These are phyloP conservation scores for Cordilura impudica DNA, from an alignment of 2,888 invertebrate species.

Conservation along the genomic window DNA sequence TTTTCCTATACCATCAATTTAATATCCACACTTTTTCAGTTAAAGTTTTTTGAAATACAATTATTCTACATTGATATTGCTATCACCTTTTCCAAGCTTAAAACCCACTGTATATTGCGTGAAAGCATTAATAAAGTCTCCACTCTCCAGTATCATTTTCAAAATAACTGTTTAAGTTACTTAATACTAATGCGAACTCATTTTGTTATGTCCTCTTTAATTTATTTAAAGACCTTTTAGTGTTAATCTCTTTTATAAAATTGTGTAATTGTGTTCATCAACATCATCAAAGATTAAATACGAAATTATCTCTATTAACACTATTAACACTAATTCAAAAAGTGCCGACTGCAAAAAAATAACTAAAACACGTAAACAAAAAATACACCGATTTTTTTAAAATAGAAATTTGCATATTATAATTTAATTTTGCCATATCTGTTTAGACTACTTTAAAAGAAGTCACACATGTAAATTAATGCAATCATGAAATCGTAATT, in stretches of 20 bases:
- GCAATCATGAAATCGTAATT: no score
- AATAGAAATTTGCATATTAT: conserved; percentile 12
- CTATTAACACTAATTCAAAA: conserved; percentile 20
- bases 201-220: no score
- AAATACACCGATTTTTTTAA: background rate
- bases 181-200: no score
- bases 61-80: no score
- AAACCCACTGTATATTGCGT: no score
- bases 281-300: background rate
- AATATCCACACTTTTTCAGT: no score
- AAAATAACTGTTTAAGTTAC: no score
- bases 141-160: no score
- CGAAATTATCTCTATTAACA: conserved; percentile 20
- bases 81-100: no score
- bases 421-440: conserved; percentile 1
- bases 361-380: background rate
- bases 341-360: background rate
- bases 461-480: background rate
- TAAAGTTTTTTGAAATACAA: no score
- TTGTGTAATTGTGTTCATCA: conserved; percentile 30
- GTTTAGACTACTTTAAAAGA: background rate
- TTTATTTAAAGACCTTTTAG: conserved; percentile 1
- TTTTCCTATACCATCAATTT: no score
- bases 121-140: no score
- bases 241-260: conserved; percentile 12